Evolutionary conservation across 2,888 invertebrate species (phyloP).

Genomic region (Hydraecia micacea): DNA sequence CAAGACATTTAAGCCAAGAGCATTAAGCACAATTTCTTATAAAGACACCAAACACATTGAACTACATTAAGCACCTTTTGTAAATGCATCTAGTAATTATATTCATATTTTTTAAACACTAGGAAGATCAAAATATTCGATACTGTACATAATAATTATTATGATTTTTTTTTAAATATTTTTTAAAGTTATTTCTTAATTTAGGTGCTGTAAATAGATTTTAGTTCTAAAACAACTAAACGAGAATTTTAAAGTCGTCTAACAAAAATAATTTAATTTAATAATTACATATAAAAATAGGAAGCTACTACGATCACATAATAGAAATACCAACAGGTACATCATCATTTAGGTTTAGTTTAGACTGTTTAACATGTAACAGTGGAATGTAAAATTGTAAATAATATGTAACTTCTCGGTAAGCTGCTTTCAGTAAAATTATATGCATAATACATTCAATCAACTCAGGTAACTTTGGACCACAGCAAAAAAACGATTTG

Average conservation of each 20-base stretch:
- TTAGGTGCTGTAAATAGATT: conserved; percentile 55
- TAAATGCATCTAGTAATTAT: conserved; percentile 51
- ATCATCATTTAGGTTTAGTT: conserved; percentile 28
- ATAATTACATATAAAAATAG: conserved; percentile 62
- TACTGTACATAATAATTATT: conserved; percentile 30
- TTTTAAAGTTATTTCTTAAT: conserved; percentile 42
- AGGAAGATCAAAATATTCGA: conserved; percentile 47
- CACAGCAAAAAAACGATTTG: neutral
- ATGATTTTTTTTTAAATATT: conserved; percentile 8
- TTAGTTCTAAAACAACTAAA: conserved; percentile 52
- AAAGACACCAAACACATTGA: conserved; percentile 43
- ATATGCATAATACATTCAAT: conserved; percentile 9
- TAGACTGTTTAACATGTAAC: conserved; percentile 33
- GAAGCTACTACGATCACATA: conserved; percentile 67
- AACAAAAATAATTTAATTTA: conserved; percentile 65
- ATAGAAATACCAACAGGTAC: conserved; percentile 68
- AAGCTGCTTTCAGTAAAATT: conserved; percentile 33
- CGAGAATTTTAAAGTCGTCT: conserved; percentile 49
- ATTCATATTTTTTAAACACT: conserved; percentile 35
- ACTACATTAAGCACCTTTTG: conserved; percentile 45
- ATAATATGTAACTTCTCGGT: conserved; percentile 38
- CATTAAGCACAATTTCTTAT: conserved; percentile 27
- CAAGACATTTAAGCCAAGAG: conserved; percentile 28
- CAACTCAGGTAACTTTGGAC: neutral
- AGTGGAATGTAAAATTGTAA: conserved; percentile 58